Base-by-base conservation (phyloP, 2,888 invertebrate genomes). In the Omphaloscelis lunosa region DNA sequence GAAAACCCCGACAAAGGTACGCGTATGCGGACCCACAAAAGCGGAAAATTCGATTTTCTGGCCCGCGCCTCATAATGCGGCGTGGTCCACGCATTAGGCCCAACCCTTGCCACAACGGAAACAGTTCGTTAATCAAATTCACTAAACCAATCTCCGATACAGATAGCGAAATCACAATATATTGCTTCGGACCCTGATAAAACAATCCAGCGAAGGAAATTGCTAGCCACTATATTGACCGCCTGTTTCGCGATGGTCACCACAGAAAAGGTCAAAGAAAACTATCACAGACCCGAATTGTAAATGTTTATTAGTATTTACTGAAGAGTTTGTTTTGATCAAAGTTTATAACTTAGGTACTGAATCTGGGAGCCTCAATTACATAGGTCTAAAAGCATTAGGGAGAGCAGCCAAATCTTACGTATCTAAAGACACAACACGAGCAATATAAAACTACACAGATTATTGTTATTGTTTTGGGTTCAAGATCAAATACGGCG, bases 1-100 rank as follows among this genome's bases (percentile, higher is more conserved):
- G 91, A 94, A 95, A 94, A 94, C 87, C 91, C 86, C 89, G 86
- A 90, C 92, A 92, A 92, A 93, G 92, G 92, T 92, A 90, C 91
- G 83, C 79, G 84, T 89, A 90, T 89, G 90, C 88, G 90, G 85
- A 83, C 82, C 92, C 93, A 93, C 91, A 93, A 89, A 90, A 92
- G 93, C 94, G 94, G 95, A 95, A 96, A 96, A 96, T 96, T 95
- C 94, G 94, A 96, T 96, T 96, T 95, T 96, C 94, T 94, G 93
- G 92, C 92, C 93, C 91, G 90, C 94, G 94, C 94, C 92, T 94
- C 90, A 88, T 94, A 94, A 95, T 92, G 92, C 90, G 91, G 79
- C 89, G 91, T 90, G 92, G 93, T 90, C 93, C 92, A 92, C 91
- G 68, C 86, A 91, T 93, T 93, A 91, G 88, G 89, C 89, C 93